phyloP scores from a whole-genome alignment of 2,888 invertebrate genomes.

The Yponomeuta cagnagella region DNA sequence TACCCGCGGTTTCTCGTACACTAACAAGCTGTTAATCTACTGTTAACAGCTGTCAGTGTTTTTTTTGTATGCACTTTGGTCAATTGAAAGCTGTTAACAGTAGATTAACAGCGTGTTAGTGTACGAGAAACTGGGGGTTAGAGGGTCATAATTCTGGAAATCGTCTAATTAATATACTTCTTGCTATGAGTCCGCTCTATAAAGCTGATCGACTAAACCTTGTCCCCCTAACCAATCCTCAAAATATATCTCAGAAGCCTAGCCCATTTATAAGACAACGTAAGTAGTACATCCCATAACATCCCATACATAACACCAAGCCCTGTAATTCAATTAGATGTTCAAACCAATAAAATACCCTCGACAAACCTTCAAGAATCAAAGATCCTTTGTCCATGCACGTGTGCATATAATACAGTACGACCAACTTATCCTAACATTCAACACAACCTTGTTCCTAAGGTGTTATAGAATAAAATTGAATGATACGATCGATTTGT shows the following conservation, averaged over 20 bases:
- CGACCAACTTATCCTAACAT: slow-evolving; percentile 31
- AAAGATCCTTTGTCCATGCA: slow-evolving; percentile 48
- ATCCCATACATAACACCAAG: slow-evolving; percentile 16
- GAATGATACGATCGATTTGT: neutral
- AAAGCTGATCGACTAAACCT: neutral
- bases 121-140: too few species aligned
- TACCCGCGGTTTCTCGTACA: too few species aligned
- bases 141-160: too few species aligned
- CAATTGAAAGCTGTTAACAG: too few species aligned
- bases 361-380: slow-evolving; percentile 42
- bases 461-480: neutral
- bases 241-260: neutral
- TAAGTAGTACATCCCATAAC: neutral
- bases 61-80: too few species aligned
- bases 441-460: slow-evolving; percentile 19
- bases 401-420: slow-evolving; percentile 60
- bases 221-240: too few species aligned
- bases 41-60: too few species aligned
- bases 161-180: too few species aligned
- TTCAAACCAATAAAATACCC: slow-evolving; percentile 51
- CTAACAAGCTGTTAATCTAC: too few species aligned
- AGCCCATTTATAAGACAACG: neutral
- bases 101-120: too few species aligned
- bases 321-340: slow-evolving; percentile 68
- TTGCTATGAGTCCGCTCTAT: neutral